A percentile compares a stretch with the other conserved stretches of the same genome.
These are phyloP conservation scores for Ophioninae sp. DNA, from an alignment of 2,888 invertebrate genomes.

Conservation along the genomic window DNA sequence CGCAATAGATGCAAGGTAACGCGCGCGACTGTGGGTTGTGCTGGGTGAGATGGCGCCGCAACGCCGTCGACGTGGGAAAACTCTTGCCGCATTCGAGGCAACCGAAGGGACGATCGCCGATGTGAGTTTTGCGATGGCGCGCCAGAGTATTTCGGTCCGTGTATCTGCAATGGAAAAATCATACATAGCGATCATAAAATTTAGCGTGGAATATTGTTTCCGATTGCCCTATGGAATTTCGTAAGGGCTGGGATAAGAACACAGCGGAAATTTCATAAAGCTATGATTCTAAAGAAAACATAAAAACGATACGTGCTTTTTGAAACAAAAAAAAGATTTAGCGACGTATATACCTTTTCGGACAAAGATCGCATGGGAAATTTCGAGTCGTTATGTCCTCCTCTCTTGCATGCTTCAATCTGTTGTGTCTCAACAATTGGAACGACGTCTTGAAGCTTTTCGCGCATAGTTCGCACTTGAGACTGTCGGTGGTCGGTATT, in stretches of 20 bases:
- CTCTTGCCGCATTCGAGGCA: slow-evolving; percentile 80
- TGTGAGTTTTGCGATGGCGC: slow-evolving; percentile 78
- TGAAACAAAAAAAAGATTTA: too few relatives aligned
- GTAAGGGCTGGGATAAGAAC: too few relatives aligned
- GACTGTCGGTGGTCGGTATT: slow-evolving; percentile 79
- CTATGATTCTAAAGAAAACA: too few relatives aligned
- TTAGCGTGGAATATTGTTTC: neutral
- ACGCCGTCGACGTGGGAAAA: slow-evolving; percentile 79
- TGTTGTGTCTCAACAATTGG: slow-evolving; percentile 79
- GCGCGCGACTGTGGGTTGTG: slow-evolving; percentile 80
- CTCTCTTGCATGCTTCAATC: slow-evolving; percentile 79
- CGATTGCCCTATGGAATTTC: too few relatives aligned
- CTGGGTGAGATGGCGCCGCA: slow-evolving; percentile 79
- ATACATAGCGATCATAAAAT: neutral
- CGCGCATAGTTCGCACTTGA: slow-evolving; percentile 81
- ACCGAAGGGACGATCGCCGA: slow-evolving; percentile 78
- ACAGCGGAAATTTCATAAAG: too few relatives aligned
- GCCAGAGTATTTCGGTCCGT: slow-evolving; percentile 79
- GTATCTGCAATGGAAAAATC: slow-evolving; percentile 69
- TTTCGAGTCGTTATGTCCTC: slow-evolving; percentile 79
- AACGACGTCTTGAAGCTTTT: slow-evolving; percentile 81
- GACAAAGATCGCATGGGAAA: slow-evolving; percentile 79
- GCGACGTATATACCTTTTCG: slow-evolving; percentile 73
- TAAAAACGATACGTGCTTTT: too few relatives aligned
- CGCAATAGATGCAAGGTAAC: slow-evolving; percentile 80